Base-by-base conservation (phyloP, 2,888 invertebrate genomes). In the Drosophila helvetica region DNA sequence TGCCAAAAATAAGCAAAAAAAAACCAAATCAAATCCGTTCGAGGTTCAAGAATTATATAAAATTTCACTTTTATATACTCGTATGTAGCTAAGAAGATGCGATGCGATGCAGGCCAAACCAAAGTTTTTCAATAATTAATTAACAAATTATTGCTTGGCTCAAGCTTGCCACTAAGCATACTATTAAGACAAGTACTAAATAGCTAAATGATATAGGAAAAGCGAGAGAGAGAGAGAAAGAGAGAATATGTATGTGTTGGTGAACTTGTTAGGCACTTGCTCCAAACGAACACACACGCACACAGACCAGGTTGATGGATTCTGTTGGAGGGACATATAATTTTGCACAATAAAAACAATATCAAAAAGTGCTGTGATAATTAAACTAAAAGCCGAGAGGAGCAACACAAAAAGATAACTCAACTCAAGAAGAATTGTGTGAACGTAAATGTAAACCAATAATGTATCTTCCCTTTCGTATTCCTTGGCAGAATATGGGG, bases 301-400 rank as follows among this genome's bases (percentile, higher is more conserved):
- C 33, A 61, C 7, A 75, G 19, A 62, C 59, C 46, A 53, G 50
- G 18, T 75, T 75, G 25, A 38, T 38, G 6, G 38, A 38, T 60
- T 71, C 17, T 56, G 72, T 73, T 82, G 25, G 19, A 53, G 46
- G 43, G 74, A 60, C 58, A 52, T 76, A 43, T 85, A 75, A 85
- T 80, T 90, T 89, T 90, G 89, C 89, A 89, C 87, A 88, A 85
- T 79, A 78, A 65, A 46, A 64, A 67, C 58, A 79, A 79, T 75
- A 79, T 84, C 77, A 89, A 89, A 82, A 89, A 88, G 89, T 89
- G 89, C 89, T 90, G 89, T 90, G 89, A 90, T 90, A 90, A 88
- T 80, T 80, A 80, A 79, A 66, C 56, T 59, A 78, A 78, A 78
- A 72, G 61, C 48, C 56, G 45, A 68, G 45, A 64, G 55, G 45